These are phyloP conservation scores for Penaeus monodon DNA, from an alignment of 2,888 invertebrate species.

Conservation along the genomic window DNA sequence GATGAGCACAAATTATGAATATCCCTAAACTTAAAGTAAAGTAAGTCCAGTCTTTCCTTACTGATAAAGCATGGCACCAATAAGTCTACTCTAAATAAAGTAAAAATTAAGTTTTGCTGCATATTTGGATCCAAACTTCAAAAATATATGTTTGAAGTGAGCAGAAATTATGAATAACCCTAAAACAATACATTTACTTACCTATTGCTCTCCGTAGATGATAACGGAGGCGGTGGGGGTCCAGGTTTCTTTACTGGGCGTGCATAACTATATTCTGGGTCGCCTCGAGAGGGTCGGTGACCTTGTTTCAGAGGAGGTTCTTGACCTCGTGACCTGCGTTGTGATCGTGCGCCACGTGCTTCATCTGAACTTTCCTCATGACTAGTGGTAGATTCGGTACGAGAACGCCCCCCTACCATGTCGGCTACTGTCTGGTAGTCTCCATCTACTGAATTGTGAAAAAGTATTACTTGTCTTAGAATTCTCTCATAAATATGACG, in stretches of 20 bases:
- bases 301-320: conserved; percentile 33
- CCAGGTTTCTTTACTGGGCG: conserved; percentile 53
- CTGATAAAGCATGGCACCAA: neutral
- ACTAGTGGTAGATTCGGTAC: conserved; percentile 57
- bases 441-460: conserved; percentile 17
- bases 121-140: too few relatives aligned
- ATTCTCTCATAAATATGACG: too few relatives aligned
- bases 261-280: conserved; percentile 57
- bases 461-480: too few relatives aligned
- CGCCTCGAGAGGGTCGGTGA: conserved; percentile 50
- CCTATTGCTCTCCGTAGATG: conserved; percentile 60
- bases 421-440: conserved; percentile 56
- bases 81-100: neutral
- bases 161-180: neutral
- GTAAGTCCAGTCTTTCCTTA: too few relatives aligned
- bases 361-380: conserved; percentile 59
- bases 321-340: conserved; percentile 30
- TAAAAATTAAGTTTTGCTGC: too few relatives aligned
- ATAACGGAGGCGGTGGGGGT: conserved; percentile 46
- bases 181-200: neutral
- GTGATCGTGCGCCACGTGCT: conserved; percentile 21
- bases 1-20: too few relatives aligned
- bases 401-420: conserved; percentile 50
- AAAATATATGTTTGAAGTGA: neutral
- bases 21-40: too few relatives aligned